A percentile compares a stretch with the other conserved stretches of the same genome.
Evolutionary conservation across 2,888 invertebrate genomes (phyloP).

Genomic region (Drosophila flavopinicola): DNA sequence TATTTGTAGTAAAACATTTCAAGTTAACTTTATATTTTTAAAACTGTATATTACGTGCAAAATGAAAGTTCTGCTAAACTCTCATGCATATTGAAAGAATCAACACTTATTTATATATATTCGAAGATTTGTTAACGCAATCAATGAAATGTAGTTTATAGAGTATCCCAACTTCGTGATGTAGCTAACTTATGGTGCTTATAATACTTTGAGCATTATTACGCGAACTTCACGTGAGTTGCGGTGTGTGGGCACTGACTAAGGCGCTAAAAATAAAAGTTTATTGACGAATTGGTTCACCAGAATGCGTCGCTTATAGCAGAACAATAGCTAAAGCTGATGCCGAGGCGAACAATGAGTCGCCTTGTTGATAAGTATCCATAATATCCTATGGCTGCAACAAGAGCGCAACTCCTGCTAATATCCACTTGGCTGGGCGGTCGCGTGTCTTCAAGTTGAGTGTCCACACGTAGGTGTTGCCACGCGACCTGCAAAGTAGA

Average conservation of each 20-base stretch:
- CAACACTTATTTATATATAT: too few species aligned
- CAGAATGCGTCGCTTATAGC: neutral
- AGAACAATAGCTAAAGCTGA: neutral
- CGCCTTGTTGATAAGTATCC: neutral
- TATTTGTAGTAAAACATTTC: too few species aligned
- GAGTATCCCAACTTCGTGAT: neutral
- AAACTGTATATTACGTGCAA: too few species aligned
- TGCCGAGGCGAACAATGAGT: constrained; percentile 4
- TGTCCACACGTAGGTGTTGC: constrained; percentile 97
- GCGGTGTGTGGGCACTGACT: neutral
- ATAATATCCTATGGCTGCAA: constrained; percentile 87
- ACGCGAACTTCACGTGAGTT: constrained; percentile 26
- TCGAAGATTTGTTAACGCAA: too few species aligned
- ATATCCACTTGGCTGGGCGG: constrained; percentile 95
- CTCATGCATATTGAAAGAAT: too few species aligned
- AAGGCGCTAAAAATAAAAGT: constrained; percentile 23
- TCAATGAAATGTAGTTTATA: neutral
- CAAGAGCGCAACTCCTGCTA: constrained; percentile 96
- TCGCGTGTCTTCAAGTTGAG: constrained; percentile 96
- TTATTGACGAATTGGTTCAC: constrained; percentile 6
- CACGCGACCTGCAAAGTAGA: constrained; percentile 87
- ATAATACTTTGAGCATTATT: constrained; percentile 15
- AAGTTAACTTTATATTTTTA: too few species aligned
- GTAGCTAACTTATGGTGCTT: too few species aligned
- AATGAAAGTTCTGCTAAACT: too few species aligned